Evolutionary conservation across 2,888 invertebrate genomes (phyloP), one percentile per base, ranked within the genome.

Genomic region (Acanthosepion esculentum): DNA sequence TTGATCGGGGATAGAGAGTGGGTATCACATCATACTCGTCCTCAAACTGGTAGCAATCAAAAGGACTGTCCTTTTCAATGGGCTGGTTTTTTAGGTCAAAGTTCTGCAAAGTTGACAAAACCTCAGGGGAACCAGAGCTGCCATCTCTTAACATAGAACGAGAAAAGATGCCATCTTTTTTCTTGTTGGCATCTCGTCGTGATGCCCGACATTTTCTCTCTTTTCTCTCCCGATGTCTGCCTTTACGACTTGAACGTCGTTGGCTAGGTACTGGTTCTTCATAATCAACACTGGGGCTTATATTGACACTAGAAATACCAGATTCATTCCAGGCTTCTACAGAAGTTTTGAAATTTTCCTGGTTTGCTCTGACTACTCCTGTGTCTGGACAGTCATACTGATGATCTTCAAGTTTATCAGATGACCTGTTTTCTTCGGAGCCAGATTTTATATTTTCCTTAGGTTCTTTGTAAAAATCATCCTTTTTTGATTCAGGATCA

Each of bases 41-140:
- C 48, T 93, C 93, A 50, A 93, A 93, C 29, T 93, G 93, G 93
- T 93, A 93, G n/a, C 93, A 93, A 48, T 93, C 93, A 53, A 93
- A 93, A 18, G 53, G 48, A 48, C 93, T 48, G 93, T n/a, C 53
- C 48, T 93, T 93, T n/a, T 78, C 78, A 15, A 93, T 15, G 0
- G 93, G 53, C n/a, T 48, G 93, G 93, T 15, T 93, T 6, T 93
- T 93, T 7, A 93, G 29, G 18, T 93, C 50, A 18, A 93, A 48
- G 53, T 93, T 53, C 53, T 93, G 93, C 33, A 93, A 93, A 1
- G 93, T 53, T n/a, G 50, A 48, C n/a, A 93, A 53, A 53, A 93
- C 93, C 53, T 93, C 93, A 6, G 93, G 93, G 2, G 93, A 93
- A 93, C 93, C 50, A n/a, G 93, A 48, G 29, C 53, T 48, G 18